A percentile compares a stretch with the other conserved stretches of the same genome.
phyloP scores from a whole-genome alignment of 2,113 vertebrate species.

The Theristicus caerulescens region DNA sequence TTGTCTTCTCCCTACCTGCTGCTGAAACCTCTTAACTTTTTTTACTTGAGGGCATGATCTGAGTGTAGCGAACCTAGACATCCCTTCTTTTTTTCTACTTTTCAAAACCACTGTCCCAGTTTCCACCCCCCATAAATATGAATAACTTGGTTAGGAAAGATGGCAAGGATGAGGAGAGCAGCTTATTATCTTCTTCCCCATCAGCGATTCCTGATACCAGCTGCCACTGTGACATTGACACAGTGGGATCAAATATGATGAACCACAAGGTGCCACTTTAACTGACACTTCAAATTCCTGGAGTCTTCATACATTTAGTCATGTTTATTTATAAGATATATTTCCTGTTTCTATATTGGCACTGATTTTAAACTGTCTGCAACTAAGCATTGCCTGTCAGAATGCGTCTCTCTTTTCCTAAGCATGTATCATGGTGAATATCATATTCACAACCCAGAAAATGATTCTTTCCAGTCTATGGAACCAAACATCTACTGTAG shows the following conservation, averaged over 20 bases:
- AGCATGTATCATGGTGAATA: slow-evolving; percentile 15
- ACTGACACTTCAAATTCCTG: slow-evolving; percentile 59
- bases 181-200: slow-evolving; percentile 42
- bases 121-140: slow-evolving; percentile 12
- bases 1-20: background rate
- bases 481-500: slow-evolving; percentile 5
- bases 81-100: background rate
- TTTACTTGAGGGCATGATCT: background rate
- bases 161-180: slow-evolving; percentile 8
- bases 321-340: slow-evolving; percentile 68
- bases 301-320: slow-evolving; percentile 56
- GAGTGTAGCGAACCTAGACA: background rate
- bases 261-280: slow-evolving; percentile 65
- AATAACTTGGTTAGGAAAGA: slow-evolving; percentile 23
- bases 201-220: slow-evolving; percentile 31
- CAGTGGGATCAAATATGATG: slow-evolving; percentile 57
- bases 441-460: slow-evolving; percentile 30
- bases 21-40: background rate
- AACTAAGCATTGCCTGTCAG: slow-evolving; percentile 50
- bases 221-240: slow-evolving; percentile 55
- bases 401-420: slow-evolving; percentile 13
- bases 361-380: slow-evolving; percentile 44
- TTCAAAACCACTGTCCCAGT: background rate
- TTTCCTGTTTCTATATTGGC: slow-evolving; percentile 61
- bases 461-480: background rate